Evolutionary conservation across 1,140 invertebrate genomes (phyloP).

Genomic region (Ctenoplectra terminalis): DNA sequence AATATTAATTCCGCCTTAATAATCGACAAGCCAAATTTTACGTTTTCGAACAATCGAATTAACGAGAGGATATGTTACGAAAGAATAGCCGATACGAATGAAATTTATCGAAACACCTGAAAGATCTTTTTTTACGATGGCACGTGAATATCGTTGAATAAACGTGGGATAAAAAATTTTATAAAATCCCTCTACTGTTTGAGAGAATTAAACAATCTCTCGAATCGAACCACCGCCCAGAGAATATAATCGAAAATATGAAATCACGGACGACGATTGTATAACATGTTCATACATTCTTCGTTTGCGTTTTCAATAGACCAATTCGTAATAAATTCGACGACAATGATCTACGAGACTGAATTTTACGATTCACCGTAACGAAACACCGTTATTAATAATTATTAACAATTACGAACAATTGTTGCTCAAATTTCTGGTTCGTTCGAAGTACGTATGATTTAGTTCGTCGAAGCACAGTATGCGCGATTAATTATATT

Average conservation of each 20-base stretch:
- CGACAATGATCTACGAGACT: neutral
- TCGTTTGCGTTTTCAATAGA: neutral
- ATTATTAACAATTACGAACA: too few species aligned
- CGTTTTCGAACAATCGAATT: neutral
- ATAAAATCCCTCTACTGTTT: neutral
- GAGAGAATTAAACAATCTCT: neutral
- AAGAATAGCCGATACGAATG: neutral
- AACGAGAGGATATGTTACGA: too few species aligned
- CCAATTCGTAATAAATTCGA: neutral
- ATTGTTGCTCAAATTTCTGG: neutral
- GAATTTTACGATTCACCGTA: neutral
- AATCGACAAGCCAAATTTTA: too few species aligned
- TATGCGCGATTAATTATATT: constrained; percentile 6
- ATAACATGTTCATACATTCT: neutral
- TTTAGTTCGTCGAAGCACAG: too few species aligned
- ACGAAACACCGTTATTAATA: neutral
- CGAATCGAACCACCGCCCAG: neutral
- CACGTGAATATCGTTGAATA: neutral
- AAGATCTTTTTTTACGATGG: neutral
- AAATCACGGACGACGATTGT: neutral
- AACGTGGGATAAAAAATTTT: neutral
- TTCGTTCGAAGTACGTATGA: too few species aligned
- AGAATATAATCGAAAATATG: neutral
- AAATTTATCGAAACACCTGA: neutral
- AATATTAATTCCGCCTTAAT: neutral